These are phyloP conservation scores for Lerista edwardsae DNA, from an alignment of 2,797 vertebrate species.

Conservation along the genomic window DNA sequence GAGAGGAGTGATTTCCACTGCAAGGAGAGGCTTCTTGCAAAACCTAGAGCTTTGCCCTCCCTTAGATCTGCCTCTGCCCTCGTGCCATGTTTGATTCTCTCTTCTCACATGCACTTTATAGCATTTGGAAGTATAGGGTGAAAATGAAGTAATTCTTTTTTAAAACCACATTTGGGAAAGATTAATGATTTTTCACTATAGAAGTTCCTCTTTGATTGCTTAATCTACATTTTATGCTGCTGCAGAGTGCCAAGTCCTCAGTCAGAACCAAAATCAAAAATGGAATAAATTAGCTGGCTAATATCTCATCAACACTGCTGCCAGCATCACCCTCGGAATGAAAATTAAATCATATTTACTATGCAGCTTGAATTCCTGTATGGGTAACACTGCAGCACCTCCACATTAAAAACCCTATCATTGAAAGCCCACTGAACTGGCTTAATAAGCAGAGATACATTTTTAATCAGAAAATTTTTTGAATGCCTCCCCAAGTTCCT, in stretches of 20 bases:
- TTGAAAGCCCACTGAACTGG: background rate
- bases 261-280: conserved; percentile 58
- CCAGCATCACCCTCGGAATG: conserved; percentile 43
- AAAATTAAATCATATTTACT: conserved; percentile 25
- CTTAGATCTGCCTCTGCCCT: too few species aligned
- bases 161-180: conserved; percentile 30
- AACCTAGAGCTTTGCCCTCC: too few species aligned
- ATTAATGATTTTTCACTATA: conserved; percentile 39
- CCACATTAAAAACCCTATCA: background rate
- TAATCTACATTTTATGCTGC: conserved; percentile 55
- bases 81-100: background rate
- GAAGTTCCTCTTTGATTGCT: conserved; percentile 49
- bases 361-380: conserved; percentile 4
- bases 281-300: conserved; percentile 49
- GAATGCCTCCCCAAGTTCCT: background rate
- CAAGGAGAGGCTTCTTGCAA: too few species aligned
- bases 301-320: conserved; percentile 42
- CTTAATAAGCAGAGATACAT: background rate
- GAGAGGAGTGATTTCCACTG: too few species aligned
- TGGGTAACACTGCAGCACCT: background rate
- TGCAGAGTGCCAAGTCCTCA: conserved; percentile 51
- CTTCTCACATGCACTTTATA: background rate
- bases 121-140: background rate
- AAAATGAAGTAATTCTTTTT: conserved; percentile 34
- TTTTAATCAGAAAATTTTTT: background rate